Evolutionary conservation across 2,888 invertebrate species (phyloP).

Genomic region (Sarcophaga carnaria): DNA sequence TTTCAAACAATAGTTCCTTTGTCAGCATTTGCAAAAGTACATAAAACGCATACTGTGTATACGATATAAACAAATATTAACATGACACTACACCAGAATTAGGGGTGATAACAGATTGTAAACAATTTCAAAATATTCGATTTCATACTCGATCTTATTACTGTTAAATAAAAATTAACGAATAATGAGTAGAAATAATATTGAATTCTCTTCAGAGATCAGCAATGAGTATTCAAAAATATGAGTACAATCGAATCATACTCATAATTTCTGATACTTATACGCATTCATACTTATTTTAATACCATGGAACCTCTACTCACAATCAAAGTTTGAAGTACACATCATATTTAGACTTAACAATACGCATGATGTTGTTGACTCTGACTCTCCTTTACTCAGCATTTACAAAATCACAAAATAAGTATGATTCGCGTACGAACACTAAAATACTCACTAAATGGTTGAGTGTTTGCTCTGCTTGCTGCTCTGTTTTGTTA

Average conservation of each 20-base stretch:
- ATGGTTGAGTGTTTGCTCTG: not conserved
- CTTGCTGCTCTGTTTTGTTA: no score
- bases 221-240: not conserved
- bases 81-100: not conserved
- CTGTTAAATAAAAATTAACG: no score
- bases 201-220: not conserved
- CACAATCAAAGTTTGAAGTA: no score
- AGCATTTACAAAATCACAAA: no score
- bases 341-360: no score
- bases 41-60: not conserved
- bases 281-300: no score
- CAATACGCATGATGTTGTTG: no score
- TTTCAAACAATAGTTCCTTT: conserved; percentile 17
- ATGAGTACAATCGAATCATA: no score
- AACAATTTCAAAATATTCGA: not conserved
- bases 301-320: no score
- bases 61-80: conserved; percentile 16
- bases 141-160: not conserved
- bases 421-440: no score
- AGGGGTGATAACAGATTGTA: conserved; percentile 20
- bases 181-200: not conserved
- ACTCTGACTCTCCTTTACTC: no score
- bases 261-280: no score
- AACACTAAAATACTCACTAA: not conserved
- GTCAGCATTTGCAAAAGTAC: conserved; percentile 17